Percentiles rank a stretch among this genome's conserved stretches.
Evolutionary conservation across 2,888 invertebrate genomes (phyloP).

Genomic region (Apoda limacodes): DNA sequence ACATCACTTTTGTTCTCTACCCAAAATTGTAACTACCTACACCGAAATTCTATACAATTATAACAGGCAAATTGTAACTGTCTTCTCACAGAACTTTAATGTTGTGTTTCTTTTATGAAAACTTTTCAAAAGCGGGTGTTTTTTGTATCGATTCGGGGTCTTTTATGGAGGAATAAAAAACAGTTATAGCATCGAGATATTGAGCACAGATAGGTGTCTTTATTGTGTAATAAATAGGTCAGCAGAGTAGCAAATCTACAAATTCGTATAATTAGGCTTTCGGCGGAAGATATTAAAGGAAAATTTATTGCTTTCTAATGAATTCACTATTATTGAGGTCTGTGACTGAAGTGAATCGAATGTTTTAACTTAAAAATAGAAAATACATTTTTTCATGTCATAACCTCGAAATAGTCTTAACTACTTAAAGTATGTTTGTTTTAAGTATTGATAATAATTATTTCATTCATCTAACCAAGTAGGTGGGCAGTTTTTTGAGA

Average conservation of each 20-base stretch:
- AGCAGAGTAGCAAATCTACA: slow-evolving; percentile 32
- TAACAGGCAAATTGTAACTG: slow-evolving; percentile 69
- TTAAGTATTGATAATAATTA: too few species aligned
- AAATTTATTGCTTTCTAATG: slow-evolving; percentile 61
- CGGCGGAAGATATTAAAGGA: slow-evolving; percentile 35
- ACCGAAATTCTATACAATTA: slow-evolving; percentile 69
- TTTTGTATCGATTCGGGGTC: slow-evolving; percentile 43
- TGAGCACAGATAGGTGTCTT: slow-evolving; percentile 35
- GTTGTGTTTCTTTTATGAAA: slow-evolving; percentile 40
- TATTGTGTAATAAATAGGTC: slow-evolving; percentile 61
- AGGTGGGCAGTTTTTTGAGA: too few species aligned
- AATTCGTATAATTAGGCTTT: slow-evolving; percentile 55
- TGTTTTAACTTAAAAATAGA: too few species aligned
- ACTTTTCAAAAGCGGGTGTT: slow-evolving; percentile 60
- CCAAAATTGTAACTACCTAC: too few species aligned
- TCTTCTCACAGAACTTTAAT: slow-evolving; percentile 54
- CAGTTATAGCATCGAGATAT: slow-evolving; percentile 46
- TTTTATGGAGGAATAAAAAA: slow-evolving; percentile 44
- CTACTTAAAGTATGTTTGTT: too few species aligned
- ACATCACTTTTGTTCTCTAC: too few species aligned
- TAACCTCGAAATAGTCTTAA: too few species aligned
- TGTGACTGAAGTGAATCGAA: too few species aligned
- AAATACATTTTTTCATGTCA: too few species aligned
- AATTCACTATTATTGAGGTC: too few species aligned
- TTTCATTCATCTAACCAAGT: too few species aligned